Base-by-base conservation (phyloP, 2,888 invertebrate genomes). In the Hirtodrosophila duncani region DNA sequence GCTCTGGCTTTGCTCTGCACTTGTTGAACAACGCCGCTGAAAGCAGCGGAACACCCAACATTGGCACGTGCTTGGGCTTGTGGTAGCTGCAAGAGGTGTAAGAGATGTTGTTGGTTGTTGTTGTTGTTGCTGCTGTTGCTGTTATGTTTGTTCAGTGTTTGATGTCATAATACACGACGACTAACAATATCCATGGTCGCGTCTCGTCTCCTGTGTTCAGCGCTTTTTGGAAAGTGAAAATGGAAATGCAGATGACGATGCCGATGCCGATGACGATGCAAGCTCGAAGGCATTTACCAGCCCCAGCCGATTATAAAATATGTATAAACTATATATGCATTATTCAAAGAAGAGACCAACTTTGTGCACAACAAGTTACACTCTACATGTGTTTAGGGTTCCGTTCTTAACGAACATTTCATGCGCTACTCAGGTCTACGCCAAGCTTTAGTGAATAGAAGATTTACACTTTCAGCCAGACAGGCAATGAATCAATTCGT, bases 161-260 rank as follows among this genome's bases (percentile, higher is more conserved):
- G 56, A 56, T 56, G 56, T 59, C 57, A 58, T 58, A 58, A 59
- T 58, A n/a, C n/a, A n/a, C n/a, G n/a, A n/a, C n/a, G n/a, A n/a
- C n/a, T n/a, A 58, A 43, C 43, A 27, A 37, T 50, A 51, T 50
- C 27, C 34, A 38, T 49, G 13, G 29, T 37, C 20, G 13, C 27
- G 37, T 49, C 14, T 10, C 17, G 10, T 29, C 24, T 17, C 24
- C 43, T 30, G 36, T 13, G 34, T 18, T 20, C 34, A 16, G 13
- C 24, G 50, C 17, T 18, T 10, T 9, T 18, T 18, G 20, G 11
- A 11, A 20, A 29, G 41, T 34, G 51, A 57, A 58, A 58, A 51
- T 58, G 62, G 56, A 56, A 56, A 56, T 36, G 34, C n/a, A n/a
- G n/a, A n/a, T n/a, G n/a, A n/a, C n/a, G n/a, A n/a, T n/a, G n/a